phyloP scores from a whole-genome alignment of 2,888 invertebrate genomes.

The Melieria crassipennis region DNA sequence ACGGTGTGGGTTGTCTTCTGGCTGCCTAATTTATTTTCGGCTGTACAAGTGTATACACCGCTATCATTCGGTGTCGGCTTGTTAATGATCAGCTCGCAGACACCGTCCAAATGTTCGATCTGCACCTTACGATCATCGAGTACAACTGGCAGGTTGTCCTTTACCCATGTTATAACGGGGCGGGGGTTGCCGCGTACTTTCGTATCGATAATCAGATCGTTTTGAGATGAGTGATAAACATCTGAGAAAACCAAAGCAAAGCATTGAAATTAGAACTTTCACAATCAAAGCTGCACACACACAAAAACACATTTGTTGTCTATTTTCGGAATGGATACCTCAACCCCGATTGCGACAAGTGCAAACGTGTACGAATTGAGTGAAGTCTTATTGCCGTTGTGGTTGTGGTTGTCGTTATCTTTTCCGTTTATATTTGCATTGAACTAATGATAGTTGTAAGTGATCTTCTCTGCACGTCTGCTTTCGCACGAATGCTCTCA shows the following conservation, averaged over 20 bases:
- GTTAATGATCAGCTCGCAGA: slow-evolving; percentile 77
- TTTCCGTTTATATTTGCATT: too few species aligned
- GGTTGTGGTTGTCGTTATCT: too few species aligned
- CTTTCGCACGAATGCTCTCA: too few species aligned
- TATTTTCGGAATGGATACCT: slow-evolving; percentile 26
- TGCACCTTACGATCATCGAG: slow-evolving; percentile 72
- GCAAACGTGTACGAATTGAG: too few species aligned
- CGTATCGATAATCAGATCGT: slow-evolving; percentile 82
- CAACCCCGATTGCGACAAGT: slow-evolving; percentile 14
- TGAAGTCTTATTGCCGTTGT: too few species aligned
- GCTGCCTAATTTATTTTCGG: slow-evolving; percentile 77
- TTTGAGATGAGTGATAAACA: slow-evolving; percentile 76
- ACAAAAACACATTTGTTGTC: slow-evolving; percentile 10
- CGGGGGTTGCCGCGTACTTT: slow-evolving; percentile 80
- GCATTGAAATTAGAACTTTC: slow-evolving; percentile 16
- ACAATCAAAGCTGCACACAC: slow-evolving; percentile 13
- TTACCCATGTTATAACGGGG: slow-evolving; percentile 79
- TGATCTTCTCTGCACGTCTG: too few species aligned
- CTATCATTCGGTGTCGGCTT: slow-evolving; percentile 74
- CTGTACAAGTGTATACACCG: slow-evolving; percentile 67
- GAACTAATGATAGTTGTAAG: too few species aligned
- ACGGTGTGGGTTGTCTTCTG: slow-evolving; percentile 80
- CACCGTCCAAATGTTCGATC: slow-evolving; percentile 78
- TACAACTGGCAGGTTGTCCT: slow-evolving; percentile 72
- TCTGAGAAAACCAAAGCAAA: slow-evolving; percentile 67